phyloP scores from a whole-genome alignment of 2,888 invertebrate genomes.

The Onchidella celtica region DNA sequence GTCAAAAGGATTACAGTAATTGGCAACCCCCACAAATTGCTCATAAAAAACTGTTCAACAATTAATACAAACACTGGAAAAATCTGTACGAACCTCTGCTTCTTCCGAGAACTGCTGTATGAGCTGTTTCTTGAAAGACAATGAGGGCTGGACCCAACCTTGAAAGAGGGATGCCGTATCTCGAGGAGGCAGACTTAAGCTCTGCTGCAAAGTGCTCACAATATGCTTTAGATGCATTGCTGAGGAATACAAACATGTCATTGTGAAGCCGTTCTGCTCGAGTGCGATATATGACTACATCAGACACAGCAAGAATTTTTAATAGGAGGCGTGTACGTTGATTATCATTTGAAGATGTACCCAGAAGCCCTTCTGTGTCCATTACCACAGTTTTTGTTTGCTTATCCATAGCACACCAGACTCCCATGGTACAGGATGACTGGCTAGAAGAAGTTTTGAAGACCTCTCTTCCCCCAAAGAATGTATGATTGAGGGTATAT shows the following conservation, averaged over 20 bases:
- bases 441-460: slow-evolving; percentile 87
- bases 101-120: slow-evolving; percentile 83
- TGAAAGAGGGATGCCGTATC: slow-evolving; percentile 81
- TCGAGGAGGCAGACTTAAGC: slow-evolving; percentile 79
- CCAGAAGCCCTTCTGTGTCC: slow-evolving; percentile 90
- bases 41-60: too few species aligned
- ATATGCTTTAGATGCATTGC: slow-evolving; percentile 88
- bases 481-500: slow-evolving; percentile 88
- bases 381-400: slow-evolving; percentile 85
- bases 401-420: slow-evolving; percentile 88
- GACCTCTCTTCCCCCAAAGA: slow-evolving; percentile 85
- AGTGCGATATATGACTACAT: slow-evolving; percentile 89
- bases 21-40: too few species aligned
- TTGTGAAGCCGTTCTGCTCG: slow-evolving; percentile 87
- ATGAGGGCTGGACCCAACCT: slow-evolving; percentile 88
- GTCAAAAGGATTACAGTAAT: too few species aligned
- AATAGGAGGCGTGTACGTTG: slow-evolving; percentile 86
- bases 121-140: slow-evolving; percentile 89
- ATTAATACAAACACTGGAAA: too few species aligned
- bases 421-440: slow-evolving; percentile 87
- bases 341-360: slow-evolving; percentile 84
- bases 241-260: slow-evolving; percentile 88
- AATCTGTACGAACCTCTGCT: slow-evolving; percentile 30
- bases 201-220: slow-evolving; percentile 86
- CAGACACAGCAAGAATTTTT: slow-evolving; percentile 90